Evolutionary conservation across 1,140 invertebrate species (phyloP), one percentile per base, ranked within the genome.

Genomic region (Euschistus heros): DNA sequence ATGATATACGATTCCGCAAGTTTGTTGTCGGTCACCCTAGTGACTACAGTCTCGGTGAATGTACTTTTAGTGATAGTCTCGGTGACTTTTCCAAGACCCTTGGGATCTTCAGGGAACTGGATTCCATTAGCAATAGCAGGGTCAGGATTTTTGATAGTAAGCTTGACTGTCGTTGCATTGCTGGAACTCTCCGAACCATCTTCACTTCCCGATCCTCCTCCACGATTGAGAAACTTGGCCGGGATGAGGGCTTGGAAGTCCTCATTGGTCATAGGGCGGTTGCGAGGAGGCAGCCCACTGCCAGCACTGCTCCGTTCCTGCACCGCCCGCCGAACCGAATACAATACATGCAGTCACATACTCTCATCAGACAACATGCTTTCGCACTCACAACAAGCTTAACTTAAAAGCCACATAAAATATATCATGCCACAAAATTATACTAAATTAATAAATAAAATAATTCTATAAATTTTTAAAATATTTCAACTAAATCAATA

Each of bases 231-330:
- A 83, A 92, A 92, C 79, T 90, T 89, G 74, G 87, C 84, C 71
- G 91, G 90, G 72, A 93, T 92, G 89, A 94, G 89, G 76, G 89
- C 88, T 84, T 91, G 87, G 82, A 92, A 92, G 78, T 92, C 88
- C 80, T 91, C 89, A 80, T 87, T 92, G 77, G 88, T 92, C 78
- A 91, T 86, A 73, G 88, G 87, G 77, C 87, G 54, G 24, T 57
- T 57, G 14, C 54, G 18, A 57, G 54, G 54, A 57, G 54, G 54
- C 20, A 57, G 18, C 15, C 24, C 24, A 15, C 20, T 24, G 15
- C 54, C 54, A 50, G 47, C 47, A 17, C 54, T 24, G 14, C 54
- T 15, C 24, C 24, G 18, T 26, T 57, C 54, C 54, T 57, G 54
- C 54, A 57, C 54, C 54, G 20, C 15, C 54, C 33, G 33, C 54